Conservation (phyloP, 2,888 invertebrate species). For the Bruchidius siliquastri region DNA sequence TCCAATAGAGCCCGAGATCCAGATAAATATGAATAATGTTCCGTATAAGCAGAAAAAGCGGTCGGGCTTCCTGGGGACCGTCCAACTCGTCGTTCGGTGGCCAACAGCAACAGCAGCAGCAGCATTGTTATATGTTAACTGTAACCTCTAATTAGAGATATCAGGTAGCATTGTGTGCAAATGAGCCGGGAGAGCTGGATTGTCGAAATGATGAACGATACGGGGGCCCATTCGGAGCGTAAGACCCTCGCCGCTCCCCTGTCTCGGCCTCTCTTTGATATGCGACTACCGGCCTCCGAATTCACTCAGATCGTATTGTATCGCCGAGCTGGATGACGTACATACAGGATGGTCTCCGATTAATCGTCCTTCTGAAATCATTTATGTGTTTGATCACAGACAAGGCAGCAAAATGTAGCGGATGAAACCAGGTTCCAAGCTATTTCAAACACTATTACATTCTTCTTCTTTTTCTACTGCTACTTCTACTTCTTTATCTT, state of each 20-base stretch:
- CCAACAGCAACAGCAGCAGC: conserved; percentile 5
- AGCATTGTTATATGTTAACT: conserved; percentile 39
- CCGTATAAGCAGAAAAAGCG: neutral
- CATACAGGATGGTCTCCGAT: neutral
- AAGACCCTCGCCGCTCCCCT: neutral
- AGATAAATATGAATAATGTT: neutral
- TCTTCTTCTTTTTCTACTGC: no score
- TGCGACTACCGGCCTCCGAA: conserved; percentile 14
- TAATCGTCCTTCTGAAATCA: no score
- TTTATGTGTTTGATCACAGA: no score
- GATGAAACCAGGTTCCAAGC: no score
- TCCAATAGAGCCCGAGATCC: neutral
- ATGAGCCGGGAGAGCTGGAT: conserved; percentile 27
- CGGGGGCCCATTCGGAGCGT: conserved; percentile 8
- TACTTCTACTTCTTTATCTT: no score
- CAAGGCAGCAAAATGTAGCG: no score
- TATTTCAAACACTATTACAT: no score
- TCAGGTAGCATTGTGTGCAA: conserved; percentile 39
- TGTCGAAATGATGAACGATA: conserved; percentile 28
- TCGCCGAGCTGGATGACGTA: neutral
- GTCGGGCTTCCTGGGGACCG: neutral
- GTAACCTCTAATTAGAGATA: conserved; percentile 40
- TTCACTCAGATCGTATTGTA: neutral
- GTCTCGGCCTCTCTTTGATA: conserved; percentile 8
- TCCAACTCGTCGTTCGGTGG: no score